Evolutionary conservation across 2,113 vertebrate genomes (phyloP).

Genomic region (Rostratula benghalensis): DNA sequence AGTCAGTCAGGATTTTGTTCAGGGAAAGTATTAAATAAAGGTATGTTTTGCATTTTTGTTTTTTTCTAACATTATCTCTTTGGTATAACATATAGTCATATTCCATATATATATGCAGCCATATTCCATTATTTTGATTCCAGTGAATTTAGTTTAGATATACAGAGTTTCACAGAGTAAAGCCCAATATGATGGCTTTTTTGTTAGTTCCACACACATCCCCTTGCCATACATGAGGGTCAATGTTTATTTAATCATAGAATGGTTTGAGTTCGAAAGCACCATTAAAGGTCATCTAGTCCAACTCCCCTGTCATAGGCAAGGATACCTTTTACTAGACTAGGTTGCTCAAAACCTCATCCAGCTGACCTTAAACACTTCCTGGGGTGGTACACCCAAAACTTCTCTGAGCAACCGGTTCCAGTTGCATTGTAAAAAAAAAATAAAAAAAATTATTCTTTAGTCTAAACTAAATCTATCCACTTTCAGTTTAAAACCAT

Average conservation of each 20-base stretch:
- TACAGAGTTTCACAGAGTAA: not conserved
- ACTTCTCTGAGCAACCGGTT: no score
- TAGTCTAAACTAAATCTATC: no score
- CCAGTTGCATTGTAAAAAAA: no score
- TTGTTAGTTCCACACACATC: not conserved
- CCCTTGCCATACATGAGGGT: not conserved
- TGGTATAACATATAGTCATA: not conserved
- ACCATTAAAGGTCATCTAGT: not conserved
- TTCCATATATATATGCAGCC: not conserved
- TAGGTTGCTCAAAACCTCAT: not conserved
- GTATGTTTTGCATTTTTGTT: not conserved
- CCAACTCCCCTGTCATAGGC: no score
- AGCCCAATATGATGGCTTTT: not conserved
- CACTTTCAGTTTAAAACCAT: no score
- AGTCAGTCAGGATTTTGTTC: not conserved
- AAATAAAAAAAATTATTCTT: no score
- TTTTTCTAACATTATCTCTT: not conserved
- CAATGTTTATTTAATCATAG: not conserved
- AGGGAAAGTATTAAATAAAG: not conserved
- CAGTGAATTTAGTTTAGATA: not conserved
- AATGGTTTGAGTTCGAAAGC: not conserved
- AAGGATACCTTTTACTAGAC: not conserved
- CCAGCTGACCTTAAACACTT: not conserved
- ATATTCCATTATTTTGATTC: not conserved
- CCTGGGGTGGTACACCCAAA: not conserved